phyloP scores from a whole-genome alignment of 2,888 invertebrate genomes.

The Onchidella celtica region DNA sequence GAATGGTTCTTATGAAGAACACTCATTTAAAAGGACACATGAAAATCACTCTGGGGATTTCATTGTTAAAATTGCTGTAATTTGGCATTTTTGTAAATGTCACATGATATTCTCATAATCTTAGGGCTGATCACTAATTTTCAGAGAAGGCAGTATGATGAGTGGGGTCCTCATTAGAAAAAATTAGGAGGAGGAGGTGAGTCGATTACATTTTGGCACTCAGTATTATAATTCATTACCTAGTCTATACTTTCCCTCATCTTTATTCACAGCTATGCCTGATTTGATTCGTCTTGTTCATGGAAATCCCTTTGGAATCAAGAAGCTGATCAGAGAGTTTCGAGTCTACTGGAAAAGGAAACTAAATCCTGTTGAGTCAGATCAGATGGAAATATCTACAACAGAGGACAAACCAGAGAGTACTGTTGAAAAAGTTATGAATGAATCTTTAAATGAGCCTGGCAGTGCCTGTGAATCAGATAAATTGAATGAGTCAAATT shows the following conservation, averaged over 20 bases:
- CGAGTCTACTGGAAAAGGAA: constrained; percentile 83
- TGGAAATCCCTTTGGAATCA: constrained; percentile 84
- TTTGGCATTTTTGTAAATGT: no score
- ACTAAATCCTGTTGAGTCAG: constrained; percentile 47
- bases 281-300: constrained; percentile 86
- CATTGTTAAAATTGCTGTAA: no score
- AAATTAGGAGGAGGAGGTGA: no score
- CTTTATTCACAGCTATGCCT: constrained; percentile 82
- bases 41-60: no score
- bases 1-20: no score
- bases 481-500: neutral
- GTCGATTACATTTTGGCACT: neutral
- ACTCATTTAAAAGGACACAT: no score
- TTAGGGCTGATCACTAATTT: no score
- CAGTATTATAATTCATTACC: neutral
- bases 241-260: neutral
- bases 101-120: no score
- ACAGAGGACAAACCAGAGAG: constrained; percentile 53
- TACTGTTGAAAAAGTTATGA: constrained; percentile 18
- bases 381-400: constrained; percentile 46
- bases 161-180: no score
- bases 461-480: constrained; percentile 38
- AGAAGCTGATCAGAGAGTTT: constrained; percentile 85
- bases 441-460: constrained; percentile 37
- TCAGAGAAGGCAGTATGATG: no score